phyloP scores from a whole-genome alignment of 2,888 invertebrate species.

The Meganola albula region DNA sequence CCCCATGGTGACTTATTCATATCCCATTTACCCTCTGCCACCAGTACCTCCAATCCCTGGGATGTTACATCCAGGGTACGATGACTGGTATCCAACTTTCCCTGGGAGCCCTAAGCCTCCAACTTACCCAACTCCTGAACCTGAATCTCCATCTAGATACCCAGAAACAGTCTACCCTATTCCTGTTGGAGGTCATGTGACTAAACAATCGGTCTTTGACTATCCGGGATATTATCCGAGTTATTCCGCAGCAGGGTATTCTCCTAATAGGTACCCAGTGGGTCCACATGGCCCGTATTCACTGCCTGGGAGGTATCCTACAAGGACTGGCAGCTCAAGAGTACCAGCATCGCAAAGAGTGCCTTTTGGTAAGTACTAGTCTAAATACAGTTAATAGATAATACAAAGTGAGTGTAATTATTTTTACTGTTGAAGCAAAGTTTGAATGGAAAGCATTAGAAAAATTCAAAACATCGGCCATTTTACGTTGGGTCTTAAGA shows the following conservation, averaged over 20 bases:
- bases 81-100: neutral
- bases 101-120: constrained; percentile 6
- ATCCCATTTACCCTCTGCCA: constrained; percentile 6
- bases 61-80: neutral
- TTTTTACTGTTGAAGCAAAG: too few species aligned
- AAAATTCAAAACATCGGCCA: too few species aligned
- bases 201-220: neutral
- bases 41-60: neutral
- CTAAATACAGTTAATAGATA: too few species aligned
- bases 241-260: constrained; percentile 4
- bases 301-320: constrained; percentile 4
- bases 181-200: neutral
- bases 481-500: too few species aligned
- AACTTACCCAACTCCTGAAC: neutral
- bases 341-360: constrained; percentile 10
- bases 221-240: constrained; percentile 8
- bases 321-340: constrained; percentile 13
- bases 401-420: too few species aligned
- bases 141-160: neutral
- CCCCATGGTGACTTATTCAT: neutral
- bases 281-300: constrained; percentile 3
- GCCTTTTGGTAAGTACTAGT: too few species aligned
- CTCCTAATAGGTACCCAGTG: constrained; percentile 1
- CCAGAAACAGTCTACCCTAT: constrained; percentile 3
- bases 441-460: too few species aligned